phyloP scores from a whole-genome alignment of 2,113 vertebrate species.

The Rhegmatorhina hoffmannsi region DNA sequence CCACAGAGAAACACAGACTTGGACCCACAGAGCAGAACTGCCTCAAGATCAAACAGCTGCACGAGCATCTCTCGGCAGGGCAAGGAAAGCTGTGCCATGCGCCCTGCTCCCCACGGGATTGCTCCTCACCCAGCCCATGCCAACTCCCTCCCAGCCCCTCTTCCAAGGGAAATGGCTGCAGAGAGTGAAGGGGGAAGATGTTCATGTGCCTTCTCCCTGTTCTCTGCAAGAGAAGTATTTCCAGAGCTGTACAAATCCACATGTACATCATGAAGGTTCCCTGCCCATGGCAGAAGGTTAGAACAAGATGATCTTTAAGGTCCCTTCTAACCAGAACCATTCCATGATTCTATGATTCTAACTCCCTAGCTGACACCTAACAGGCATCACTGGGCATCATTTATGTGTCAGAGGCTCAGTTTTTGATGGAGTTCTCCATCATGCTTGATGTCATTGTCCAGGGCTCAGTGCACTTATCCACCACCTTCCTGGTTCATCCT shows the following conservation, averaged over 20 bases:
- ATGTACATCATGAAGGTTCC: neutral
- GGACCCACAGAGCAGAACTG: neutral
- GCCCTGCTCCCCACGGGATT: neutral
- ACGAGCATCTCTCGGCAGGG: neutral
- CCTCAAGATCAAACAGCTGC: neutral
- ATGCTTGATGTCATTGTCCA: neutral
- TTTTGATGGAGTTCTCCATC: neutral
- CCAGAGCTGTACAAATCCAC: neutral
- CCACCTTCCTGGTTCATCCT: neutral
- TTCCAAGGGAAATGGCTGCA: neutral
- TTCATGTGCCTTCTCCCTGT: fast-evolving
- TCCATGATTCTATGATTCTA: neutral
- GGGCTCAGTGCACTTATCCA: neutral
- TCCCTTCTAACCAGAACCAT: neutral
- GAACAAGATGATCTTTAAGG: neutral
- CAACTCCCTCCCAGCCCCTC: neutral
- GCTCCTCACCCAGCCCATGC: neutral
- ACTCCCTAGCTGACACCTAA: neutral
- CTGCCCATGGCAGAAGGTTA: neutral
- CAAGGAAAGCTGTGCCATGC: neutral
- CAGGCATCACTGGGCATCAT: neutral
- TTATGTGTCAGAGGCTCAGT: neutral
- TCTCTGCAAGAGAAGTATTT: neutral
- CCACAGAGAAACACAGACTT: fast-evolving
- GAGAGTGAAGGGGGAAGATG: neutral